Conservation (phyloP, 2,888 invertebrate genomes). For the Sialis fuliginosa region DNA sequence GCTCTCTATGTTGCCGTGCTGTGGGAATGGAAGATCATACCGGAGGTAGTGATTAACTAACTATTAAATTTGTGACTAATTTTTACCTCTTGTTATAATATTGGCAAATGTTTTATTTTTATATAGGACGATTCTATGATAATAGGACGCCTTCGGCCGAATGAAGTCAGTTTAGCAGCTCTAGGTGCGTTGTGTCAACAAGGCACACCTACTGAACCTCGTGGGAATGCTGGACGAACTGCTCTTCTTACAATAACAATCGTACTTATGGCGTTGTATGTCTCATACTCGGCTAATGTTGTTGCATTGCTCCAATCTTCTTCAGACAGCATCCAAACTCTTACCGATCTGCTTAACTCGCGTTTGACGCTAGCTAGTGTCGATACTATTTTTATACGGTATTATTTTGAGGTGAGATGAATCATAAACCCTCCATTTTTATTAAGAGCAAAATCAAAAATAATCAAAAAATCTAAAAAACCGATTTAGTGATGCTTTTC, state of each 20-base stretch:
- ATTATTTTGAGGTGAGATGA: conserved; percentile 35
- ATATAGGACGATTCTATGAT: neutral
- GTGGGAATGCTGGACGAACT: conserved; percentile 21
- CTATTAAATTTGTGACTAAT: no score
- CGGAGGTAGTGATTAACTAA: no score
- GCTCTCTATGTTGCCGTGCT: no score
- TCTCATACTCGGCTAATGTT: conserved; percentile 48
- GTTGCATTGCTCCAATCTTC: conserved; percentile 47
- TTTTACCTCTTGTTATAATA: conserved; percentile 15
- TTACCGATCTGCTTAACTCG: conserved; percentile 36
- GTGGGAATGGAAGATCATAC: no score
- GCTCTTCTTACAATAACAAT: conserved; percentile 37
- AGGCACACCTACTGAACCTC: conserved; percentile 28
- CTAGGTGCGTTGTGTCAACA: conserved; percentile 33
- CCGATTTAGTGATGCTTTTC: no score
- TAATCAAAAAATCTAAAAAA: no score
- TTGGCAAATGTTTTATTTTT: conserved; percentile 8
- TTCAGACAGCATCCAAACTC: conserved; percentile 35
- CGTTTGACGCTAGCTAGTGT: conserved; percentile 38
- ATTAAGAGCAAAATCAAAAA: no score
- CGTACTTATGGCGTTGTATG: conserved; percentile 40
- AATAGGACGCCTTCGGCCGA: conserved; percentile 16
- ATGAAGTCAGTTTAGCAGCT: conserved; percentile 29
- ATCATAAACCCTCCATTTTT: no score
- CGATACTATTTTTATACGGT: conserved; percentile 38